Conservation (phyloP, 2,113 vertebrate species). For the Deroptyus accipitrinus region DNA sequence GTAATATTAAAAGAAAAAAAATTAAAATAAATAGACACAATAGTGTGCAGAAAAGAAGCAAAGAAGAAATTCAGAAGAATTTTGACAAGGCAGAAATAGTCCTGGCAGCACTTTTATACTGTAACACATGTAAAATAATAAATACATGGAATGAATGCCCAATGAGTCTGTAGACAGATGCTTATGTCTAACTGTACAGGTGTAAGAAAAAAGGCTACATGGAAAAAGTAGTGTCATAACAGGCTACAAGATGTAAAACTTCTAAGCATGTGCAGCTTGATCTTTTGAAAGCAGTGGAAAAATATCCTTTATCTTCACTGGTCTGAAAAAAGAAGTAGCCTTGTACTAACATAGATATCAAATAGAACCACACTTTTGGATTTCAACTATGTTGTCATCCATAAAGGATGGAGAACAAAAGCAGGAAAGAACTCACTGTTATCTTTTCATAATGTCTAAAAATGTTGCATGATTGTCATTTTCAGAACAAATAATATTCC, state of each 20-base stretch:
- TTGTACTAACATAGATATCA: not conserved
- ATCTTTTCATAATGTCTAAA: not conserved
- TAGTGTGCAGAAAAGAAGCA: not conserved
- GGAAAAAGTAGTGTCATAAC: not conserved
- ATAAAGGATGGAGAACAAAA: not conserved
- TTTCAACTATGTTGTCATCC: not conserved
- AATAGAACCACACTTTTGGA: not conserved
- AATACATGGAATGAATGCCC: not conserved
- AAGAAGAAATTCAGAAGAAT: not conserved
- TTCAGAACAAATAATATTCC: not conserved
- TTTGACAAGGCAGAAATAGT: not conserved
- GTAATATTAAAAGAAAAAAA: not conserved
- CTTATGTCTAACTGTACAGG: not conserved
- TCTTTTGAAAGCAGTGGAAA: not conserved
- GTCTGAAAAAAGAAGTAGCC: not conserved
- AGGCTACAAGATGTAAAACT: not conserved
- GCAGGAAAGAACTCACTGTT: not conserved
- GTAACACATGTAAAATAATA: slow-evolving; percentile 6
- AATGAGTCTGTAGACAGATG: not conserved
- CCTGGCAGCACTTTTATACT: not conserved
- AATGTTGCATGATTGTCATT: not conserved
- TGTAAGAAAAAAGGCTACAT: not conserved
- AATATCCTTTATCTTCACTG: not conserved
- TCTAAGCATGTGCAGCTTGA: not conserved
- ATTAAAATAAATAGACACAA: too few species aligned